A percentile compares a stretch with the other conserved stretches of the same genome.
Evolutionary conservation across 2,113 vertebrate species (phyloP).

Genomic region (Gallinago media): DNA sequence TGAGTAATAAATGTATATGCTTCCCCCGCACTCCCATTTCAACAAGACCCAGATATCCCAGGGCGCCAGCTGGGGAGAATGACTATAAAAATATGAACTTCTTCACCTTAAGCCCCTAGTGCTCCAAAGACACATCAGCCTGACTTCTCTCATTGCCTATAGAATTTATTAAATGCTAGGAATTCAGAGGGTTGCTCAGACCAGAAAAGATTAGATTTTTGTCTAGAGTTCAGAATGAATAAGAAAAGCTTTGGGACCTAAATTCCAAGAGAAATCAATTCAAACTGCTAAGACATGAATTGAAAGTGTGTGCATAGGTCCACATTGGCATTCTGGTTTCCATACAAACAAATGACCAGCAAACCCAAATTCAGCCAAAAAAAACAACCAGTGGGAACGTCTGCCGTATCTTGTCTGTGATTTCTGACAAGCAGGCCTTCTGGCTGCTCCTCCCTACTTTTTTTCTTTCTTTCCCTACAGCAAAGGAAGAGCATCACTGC

Average conservation of each 20-base stretch:
- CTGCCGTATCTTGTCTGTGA: neutral
- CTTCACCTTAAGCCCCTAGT: neutral
- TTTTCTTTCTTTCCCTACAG: neutral
- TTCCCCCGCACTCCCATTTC: neutral
- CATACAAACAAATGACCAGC: neutral
- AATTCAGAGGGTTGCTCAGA: neutral
- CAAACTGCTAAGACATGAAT: neutral
- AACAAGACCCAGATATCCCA: neutral
- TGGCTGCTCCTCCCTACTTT: neutral
- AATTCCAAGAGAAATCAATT: neutral
- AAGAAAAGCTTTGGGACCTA: neutral
- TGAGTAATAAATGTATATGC: slow-evolving; percentile 3
- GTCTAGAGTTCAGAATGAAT: neutral
- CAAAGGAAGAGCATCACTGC: neutral
- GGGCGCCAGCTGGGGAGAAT: neutral
- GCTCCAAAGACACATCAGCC: neutral
- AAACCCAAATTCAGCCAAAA: neutral
- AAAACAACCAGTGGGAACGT: neutral
- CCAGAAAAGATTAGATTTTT: neutral
- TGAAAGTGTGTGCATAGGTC: neutral
- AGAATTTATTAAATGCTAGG: neutral
- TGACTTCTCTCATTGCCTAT: neutral
- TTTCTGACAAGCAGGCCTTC: neutral
- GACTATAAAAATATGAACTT: slow-evolving; percentile 29
- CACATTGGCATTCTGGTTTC: neutral